Evolutionary conservation across 2,113 vertebrate species (phyloP).

Genomic region (Theristicus caerulescens): DNA sequence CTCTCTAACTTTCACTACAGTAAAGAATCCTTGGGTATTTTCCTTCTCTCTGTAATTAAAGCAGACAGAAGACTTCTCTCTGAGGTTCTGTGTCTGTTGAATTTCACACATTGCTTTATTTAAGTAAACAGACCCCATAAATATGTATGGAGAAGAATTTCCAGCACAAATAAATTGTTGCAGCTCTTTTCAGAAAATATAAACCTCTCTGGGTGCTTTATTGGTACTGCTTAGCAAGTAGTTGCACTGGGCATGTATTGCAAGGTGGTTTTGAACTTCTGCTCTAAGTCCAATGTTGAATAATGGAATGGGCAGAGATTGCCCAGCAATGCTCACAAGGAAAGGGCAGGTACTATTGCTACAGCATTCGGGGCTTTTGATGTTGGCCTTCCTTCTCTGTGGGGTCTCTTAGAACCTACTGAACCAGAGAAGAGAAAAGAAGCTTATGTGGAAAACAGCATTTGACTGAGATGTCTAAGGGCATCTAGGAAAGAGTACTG

Average conservation of each 20-base stretch:
- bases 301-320: neutral
- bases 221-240: neutral
- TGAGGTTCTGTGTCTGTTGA: constrained; percentile 40
- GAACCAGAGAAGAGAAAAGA: neutral
- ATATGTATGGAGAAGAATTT: neutral
- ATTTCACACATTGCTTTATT: constrained; percentile 58
- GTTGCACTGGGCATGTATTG: neutral
- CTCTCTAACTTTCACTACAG: neutral
- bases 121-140: constrained; percentile 37
- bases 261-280: neutral
- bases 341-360: neutral
- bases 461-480: neutral
- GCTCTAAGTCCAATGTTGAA: neutral
- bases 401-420: neutral
- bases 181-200: constrained; percentile 1
- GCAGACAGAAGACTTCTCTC: constrained; percentile 20
- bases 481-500: neutral
- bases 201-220: neutral
- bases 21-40: neutral
- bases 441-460: neutral
- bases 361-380: neutral
- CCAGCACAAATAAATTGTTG: neutral
- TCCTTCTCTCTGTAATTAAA: constrained; percentile 19
- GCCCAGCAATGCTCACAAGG: neutral
- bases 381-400: neutral